Percentiles rank a stretch among this genome's conserved stretches.
Conservation (phyloP, 2,113 vertebrate species). For the Ictidomys tridecemlineatus region DNA sequence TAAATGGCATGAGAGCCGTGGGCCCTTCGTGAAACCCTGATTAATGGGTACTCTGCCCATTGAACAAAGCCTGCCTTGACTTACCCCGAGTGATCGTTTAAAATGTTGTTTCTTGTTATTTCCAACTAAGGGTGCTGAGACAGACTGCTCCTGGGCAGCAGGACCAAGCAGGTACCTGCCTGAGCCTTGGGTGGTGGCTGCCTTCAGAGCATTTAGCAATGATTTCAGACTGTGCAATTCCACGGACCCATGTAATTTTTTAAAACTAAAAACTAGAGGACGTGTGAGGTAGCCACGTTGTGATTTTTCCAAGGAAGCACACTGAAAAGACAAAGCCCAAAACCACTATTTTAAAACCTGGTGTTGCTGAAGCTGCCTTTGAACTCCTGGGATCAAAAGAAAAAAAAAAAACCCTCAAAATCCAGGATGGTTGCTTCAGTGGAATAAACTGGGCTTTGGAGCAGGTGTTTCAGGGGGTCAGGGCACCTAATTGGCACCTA, state of each 20-base stretch:
- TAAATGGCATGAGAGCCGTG: neutral
- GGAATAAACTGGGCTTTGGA: slow-evolving; percentile 1
- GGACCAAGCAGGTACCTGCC: neutral
- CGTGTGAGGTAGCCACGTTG: neutral
- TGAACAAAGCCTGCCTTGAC: neutral
- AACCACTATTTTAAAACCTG: neutral
- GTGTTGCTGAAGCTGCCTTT: neutral
- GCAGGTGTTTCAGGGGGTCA: neutral
- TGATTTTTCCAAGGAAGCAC: slow-evolving; percentile 22
- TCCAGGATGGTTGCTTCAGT: neutral
- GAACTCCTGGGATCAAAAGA: neutral
- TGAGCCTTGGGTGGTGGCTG: too few relatives aligned
- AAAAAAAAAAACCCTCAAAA: neutral
- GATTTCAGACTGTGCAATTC: neutral
- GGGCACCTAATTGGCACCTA: too few relatives aligned
- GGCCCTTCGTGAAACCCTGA: neutral
- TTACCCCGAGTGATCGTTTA: neutral
- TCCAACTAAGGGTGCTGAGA: neutral
- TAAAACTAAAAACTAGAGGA: neutral
- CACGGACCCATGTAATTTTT: neutral
- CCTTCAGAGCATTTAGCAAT: neutral
- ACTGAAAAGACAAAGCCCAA: neutral
- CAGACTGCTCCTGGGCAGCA: neutral
- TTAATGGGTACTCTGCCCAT: neutral
- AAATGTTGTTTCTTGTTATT: neutral